phyloP scores from a whole-genome alignment of 2,113 vertebrate species.

The Nothocercus nigrocapillus region DNA sequence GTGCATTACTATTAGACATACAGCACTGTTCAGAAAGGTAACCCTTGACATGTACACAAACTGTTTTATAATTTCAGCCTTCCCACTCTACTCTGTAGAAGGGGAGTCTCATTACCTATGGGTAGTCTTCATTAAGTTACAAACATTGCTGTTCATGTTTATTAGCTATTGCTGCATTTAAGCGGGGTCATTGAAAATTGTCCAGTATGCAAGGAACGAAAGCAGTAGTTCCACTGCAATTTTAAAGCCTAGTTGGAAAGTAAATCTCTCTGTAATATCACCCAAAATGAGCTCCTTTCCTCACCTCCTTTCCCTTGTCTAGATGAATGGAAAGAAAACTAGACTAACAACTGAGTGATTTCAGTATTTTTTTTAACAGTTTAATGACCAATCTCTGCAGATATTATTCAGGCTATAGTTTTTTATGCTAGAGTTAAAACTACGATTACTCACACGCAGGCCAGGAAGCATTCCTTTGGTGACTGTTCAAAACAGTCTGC shows the following conservation, averaged over 20 bases:
- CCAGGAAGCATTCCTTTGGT: background rate
- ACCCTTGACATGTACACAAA: background rate
- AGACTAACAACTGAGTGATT: background rate
- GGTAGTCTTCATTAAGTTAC: background rate
- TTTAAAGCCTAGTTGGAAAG: background rate
- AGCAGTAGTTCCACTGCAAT: background rate
- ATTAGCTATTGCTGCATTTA: background rate
- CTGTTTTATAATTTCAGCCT: background rate
- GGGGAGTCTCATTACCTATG: background rate
- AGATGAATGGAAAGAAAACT: background rate
- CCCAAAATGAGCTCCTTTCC: background rate
- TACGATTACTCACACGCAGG: background rate
- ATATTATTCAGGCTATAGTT: background rate
- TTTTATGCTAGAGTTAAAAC: background rate
- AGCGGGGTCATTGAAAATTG: background rate
- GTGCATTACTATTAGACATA: background rate
- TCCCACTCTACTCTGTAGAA: background rate
- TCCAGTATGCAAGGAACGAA: background rate
- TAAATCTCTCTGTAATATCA: background rate
- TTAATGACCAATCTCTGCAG: background rate
- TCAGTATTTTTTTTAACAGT: background rate
- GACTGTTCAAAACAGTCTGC: background rate
- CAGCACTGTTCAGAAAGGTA: background rate
- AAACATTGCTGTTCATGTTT: background rate
- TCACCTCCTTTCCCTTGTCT: background rate